phyloP scores from a whole-genome alignment of 2,113 vertebrate genomes.

The Nyctibius bracteatus region DNA sequence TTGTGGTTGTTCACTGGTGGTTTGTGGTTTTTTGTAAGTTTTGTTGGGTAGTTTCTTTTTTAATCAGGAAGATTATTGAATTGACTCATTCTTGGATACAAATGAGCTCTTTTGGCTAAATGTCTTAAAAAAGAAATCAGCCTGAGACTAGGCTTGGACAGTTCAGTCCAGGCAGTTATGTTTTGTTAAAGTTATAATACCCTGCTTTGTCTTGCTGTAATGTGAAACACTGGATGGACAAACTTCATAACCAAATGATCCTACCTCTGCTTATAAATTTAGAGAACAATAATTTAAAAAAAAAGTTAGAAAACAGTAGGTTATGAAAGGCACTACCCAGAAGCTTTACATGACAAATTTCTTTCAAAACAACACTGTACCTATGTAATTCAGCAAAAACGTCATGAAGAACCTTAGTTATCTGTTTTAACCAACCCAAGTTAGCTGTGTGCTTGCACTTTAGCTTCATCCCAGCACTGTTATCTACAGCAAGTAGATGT shows the following conservation, averaged over 20 bases:
- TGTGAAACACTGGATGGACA: not conserved
- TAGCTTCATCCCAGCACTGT: not conserved
- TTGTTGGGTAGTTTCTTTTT: not conserved
- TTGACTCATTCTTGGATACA: not conserved
- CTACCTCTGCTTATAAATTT: not conserved
- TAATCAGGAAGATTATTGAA: not conserved
- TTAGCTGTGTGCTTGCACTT: not conserved
- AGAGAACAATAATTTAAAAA: not conserved
- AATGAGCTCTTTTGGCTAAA: constrained; percentile 11
- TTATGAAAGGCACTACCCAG: not conserved
- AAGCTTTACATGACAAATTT: not conserved
- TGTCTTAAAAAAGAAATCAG: not conserved
- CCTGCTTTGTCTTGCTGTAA: no score
- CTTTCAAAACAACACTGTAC: not conserved
- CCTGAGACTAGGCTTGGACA: not conserved
- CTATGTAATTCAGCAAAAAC: not conserved
- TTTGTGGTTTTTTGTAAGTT: not conserved
- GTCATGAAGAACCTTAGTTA: not conserved
- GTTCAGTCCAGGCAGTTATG: not conserved
- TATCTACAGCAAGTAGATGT: not conserved
- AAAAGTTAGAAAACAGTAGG: not conserved
- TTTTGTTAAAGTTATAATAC: constrained; percentile 38
- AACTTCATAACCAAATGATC: not conserved
- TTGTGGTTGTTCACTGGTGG: not conserved
- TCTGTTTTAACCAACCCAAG: not conserved